These are phyloP conservation scores for Sardina pilchardus DNA, from an alignment of 2,113 vertebrate genomes.

Conservation along the genomic window DNA sequence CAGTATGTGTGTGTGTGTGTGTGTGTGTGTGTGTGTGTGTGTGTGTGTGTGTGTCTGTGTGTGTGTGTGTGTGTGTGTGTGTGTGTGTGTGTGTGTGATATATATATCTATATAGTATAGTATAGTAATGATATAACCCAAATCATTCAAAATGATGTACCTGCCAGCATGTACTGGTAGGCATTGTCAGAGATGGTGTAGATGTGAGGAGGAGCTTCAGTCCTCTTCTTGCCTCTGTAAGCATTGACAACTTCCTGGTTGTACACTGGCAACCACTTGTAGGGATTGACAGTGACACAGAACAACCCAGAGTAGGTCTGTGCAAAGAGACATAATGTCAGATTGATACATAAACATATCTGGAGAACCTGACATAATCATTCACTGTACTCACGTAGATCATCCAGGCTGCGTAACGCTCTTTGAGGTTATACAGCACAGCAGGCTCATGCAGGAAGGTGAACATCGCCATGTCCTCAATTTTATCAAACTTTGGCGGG, in stretches of 20 bases:
- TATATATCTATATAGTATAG: too few species aligned
- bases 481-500: slow-evolving; percentile 78
- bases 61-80: too few species aligned
- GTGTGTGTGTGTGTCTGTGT: too few species aligned
- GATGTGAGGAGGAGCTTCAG: slow-evolving; percentile 86
- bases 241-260: slow-evolving; percentile 80
- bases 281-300: slow-evolving; percentile 82
- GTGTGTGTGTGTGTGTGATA: too few species aligned
- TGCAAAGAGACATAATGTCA: neutral
- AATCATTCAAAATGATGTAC: too few species aligned
- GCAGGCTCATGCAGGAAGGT: slow-evolving; percentile 80
- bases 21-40: too few species aligned
- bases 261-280: slow-evolving; percentile 87
- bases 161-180: slow-evolving; percentile 86
- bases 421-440: slow-evolving; percentile 82
- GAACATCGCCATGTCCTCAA: slow-evolving; percentile 84
- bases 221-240: slow-evolving; percentile 86
- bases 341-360: neutral
- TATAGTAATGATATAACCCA: too few species aligned
- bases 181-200: slow-evolving; percentile 90
- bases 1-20: too few species aligned
- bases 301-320: slow-evolving; percentile 73
- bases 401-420: slow-evolving; percentile 81
- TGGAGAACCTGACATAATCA: neutral
- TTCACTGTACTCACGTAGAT: slow-evolving; percentile 74